Conservation (phyloP, 2,113 vertebrate genomes). For the Himantopus leucocephalus region DNA sequence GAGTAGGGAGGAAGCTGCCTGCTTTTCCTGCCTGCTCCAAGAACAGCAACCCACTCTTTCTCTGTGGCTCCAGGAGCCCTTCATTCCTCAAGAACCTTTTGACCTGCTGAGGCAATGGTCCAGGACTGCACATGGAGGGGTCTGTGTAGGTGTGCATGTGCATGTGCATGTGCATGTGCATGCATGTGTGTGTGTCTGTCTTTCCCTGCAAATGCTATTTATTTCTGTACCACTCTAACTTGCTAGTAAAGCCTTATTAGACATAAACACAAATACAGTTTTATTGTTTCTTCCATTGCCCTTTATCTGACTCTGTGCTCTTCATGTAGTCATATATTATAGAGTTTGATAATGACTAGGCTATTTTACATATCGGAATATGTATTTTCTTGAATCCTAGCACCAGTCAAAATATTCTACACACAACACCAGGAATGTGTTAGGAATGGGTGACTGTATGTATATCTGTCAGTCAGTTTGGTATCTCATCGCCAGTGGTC, state of each 20-base stretch:
- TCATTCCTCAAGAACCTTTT: neutral
- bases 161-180: too few relatives aligned
- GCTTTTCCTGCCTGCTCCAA: neutral
- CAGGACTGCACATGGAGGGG: neutral
- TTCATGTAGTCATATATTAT: neutral
- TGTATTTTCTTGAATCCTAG: neutral
- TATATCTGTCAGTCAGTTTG: neutral
- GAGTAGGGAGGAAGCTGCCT: neutral
- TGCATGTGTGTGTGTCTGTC: neutral
- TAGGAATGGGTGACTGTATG: neutral
- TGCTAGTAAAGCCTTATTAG: neutral
- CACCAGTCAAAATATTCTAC: neutral
- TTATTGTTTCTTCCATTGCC: neutral
- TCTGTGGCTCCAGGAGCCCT: neutral
- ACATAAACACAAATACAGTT: neutral
- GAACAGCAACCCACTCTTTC: neutral
- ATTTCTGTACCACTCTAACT: neutral
- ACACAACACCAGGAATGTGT: fast-evolving
- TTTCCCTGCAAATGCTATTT: neutral
- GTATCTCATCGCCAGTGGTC: neutral
- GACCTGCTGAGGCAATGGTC: neutral
- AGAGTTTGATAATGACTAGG: neutral
- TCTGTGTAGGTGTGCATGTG: too few relatives aligned
- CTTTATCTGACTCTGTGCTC: neutral
- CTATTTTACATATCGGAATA: neutral